Conservation (phyloP, 1,140 invertebrate genomes). For the Papilio glaucus region DNA sequence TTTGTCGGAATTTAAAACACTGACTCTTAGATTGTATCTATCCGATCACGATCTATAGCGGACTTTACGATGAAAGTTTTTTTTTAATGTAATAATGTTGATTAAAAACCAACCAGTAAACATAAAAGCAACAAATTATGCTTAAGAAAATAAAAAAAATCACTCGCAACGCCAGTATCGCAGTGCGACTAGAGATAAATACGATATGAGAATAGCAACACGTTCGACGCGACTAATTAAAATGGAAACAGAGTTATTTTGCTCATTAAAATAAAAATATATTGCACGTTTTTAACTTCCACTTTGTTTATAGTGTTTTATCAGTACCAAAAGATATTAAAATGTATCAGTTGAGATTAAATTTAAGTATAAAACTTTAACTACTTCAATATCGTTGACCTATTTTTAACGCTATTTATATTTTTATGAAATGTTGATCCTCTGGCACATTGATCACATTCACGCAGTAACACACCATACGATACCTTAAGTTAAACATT, state of each 20-base stretch:
- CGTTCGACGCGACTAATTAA: constrained; percentile 30
- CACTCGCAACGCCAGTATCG: not conserved
- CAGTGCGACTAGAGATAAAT: constrained; percentile 11
- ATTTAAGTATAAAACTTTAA: constrained; percentile 1
- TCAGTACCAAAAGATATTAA: not conserved
- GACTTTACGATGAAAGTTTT: too few species aligned
- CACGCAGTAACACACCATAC: too few species aligned
- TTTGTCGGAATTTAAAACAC: too few species aligned
- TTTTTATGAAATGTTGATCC: too few species aligned
- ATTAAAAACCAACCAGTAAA: not conserved
- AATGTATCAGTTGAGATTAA: constrained; percentile 1
- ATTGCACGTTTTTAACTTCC: constrained; percentile 5
- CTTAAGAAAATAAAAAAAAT: not conserved
- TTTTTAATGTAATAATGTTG: not conserved
- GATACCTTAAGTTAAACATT: too few species aligned
- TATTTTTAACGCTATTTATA: not conserved
- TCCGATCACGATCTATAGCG: too few species aligned
- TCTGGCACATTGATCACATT: too few species aligned
- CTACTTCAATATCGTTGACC: not conserved
- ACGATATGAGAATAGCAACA: constrained; percentile 28
- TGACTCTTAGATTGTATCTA: too few species aligned
- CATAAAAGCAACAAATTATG: constrained; percentile 18
- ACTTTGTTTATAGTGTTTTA: constrained; percentile 13
- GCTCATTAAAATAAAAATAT: constrained; percentile 29
- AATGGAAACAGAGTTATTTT: constrained; percentile 30